phyloP scores from a whole-genome alignment of 1,140 invertebrate species.

The Caenorhabditis briggsae region DNA sequence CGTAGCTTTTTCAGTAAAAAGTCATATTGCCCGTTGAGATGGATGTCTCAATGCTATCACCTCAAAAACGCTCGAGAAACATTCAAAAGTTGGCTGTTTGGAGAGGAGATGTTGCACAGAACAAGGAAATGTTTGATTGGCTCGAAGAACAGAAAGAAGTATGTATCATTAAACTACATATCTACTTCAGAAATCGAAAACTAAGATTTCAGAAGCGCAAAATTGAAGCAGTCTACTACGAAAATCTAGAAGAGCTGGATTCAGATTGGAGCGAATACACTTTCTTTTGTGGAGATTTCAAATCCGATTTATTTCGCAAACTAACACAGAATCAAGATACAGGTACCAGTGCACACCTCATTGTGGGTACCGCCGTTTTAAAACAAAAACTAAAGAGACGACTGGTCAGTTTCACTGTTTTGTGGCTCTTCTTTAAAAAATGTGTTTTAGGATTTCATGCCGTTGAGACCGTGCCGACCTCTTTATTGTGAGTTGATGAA shows the following conservation, averaged over 20 bases:
- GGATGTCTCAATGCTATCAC: constrained; percentile 42
- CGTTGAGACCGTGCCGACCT: constrained; percentile 84
- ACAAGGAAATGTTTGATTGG: not conserved
- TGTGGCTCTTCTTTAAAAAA: not conserved
- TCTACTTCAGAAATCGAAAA: constrained; percentile 78
- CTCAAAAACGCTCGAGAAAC: not conserved
- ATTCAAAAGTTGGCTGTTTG: constrained; percentile 46
- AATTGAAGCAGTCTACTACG: constrained; percentile 3
- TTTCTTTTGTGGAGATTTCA: constrained; percentile 38
- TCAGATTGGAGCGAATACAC: constrained; percentile 34
- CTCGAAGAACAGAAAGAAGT: constrained; percentile 32
- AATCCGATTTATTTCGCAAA: not conserved
- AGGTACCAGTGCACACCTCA: constrained; percentile 17
- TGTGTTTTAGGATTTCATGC: constrained; percentile 82
- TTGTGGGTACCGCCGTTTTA: constrained; percentile 1
- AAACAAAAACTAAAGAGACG: not conserved
- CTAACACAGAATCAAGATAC: constrained; percentile 16
- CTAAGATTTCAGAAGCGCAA: constrained; percentile 82
- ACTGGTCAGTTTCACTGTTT: constrained; percentile 79
- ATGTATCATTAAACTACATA: not conserved
- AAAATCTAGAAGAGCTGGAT: not conserved
- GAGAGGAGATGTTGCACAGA: not conserved
- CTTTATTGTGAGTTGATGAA: constrained; percentile 89
- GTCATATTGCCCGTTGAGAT: constrained; percentile 40
- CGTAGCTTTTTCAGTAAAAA: constrained; percentile 42